Evolutionary conservation across 2,888 invertebrate species (phyloP).

Genomic region (Scelioninae gen. 1): DNA sequence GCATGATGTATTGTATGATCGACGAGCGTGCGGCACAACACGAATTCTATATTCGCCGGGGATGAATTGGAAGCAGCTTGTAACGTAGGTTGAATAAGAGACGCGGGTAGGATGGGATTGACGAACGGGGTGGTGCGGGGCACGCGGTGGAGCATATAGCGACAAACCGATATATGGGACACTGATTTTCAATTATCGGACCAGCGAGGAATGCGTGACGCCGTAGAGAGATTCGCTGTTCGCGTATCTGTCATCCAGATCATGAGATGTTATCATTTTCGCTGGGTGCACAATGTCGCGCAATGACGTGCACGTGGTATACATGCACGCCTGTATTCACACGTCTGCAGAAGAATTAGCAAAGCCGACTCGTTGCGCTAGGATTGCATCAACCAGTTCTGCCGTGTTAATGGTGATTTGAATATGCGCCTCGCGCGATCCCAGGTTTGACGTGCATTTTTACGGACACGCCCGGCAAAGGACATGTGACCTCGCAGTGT

Average conservation of each 20-base stretch:
- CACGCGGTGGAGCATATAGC: constrained; percentile 55
- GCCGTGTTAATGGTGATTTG: too few relatives aligned
- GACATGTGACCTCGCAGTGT: too few relatives aligned
- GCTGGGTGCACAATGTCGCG: too few relatives aligned
- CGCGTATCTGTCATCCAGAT: constrained; percentile 75
- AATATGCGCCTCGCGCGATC: too few relatives aligned
- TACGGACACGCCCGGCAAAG: too few relatives aligned
- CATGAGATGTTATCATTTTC: constrained; percentile 76
- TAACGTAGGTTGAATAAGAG: constrained; percentile 71
- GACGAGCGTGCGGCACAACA: constrained; percentile 60
- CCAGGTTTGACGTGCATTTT: too few relatives aligned
- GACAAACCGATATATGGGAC: constrained; percentile 75
- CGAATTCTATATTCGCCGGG: constrained; percentile 72
- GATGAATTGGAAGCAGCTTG: constrained; percentile 73
- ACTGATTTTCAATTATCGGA: constrained; percentile 78
- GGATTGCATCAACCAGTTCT: too few relatives aligned
- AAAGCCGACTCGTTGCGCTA: too few relatives aligned
- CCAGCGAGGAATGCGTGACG: constrained; percentile 72
- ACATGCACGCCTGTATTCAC: too few relatives aligned
- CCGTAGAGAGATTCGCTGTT: constrained; percentile 68
- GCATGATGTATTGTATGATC: constrained; percentile 55
- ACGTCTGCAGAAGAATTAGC: too few relatives aligned
- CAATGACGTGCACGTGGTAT: too few relatives aligned
- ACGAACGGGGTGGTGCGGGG: constrained; percentile 52
- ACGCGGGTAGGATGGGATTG: constrained; percentile 67